phyloP scores from a whole-genome alignment of 1,140 invertebrate genomes.

The Homalodisca vitripennis region DNA sequence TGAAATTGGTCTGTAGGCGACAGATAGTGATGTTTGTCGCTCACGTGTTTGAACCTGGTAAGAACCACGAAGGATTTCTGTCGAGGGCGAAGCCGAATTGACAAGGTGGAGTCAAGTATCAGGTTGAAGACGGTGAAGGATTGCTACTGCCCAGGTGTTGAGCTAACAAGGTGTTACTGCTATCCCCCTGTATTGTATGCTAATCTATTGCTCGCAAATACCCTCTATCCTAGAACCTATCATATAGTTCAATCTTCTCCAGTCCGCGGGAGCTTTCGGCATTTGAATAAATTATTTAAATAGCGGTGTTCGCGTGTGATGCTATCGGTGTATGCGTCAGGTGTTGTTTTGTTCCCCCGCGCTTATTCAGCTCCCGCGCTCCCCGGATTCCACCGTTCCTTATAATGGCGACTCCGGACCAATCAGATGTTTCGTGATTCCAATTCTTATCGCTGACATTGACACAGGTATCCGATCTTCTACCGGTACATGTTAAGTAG shows the following conservation, averaged over 20 bases:
- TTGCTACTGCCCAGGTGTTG: background rate
- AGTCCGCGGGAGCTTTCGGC: conserved; percentile 12
- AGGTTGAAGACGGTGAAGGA: background rate
- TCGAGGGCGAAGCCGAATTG: no score
- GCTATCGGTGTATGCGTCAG: conserved; percentile 8
- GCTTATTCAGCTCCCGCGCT: conserved; percentile 3
- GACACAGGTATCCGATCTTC: no score
- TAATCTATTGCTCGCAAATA: conserved; percentile 15
- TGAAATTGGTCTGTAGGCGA: no score
- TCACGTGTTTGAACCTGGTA: no score
- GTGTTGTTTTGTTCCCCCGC: conserved; percentile 3
- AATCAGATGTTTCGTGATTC: no score
- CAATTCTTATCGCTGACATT: no score
- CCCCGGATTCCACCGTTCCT: no score
- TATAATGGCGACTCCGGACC: no score
- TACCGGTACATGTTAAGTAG: no score
- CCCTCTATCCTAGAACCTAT: conserved; percentile 11
- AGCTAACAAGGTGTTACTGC: conserved; percentile 9
- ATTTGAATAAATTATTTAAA: conserved; percentile 25
- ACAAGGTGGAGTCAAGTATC: background rate
- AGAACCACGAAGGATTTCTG: no score
- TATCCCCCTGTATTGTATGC: conserved; percentile 6
- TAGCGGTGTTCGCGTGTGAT: conserved; percentile 8
- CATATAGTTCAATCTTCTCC: conserved; percentile 10
- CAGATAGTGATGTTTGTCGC: no score